Evolutionary conservation across 2,888 invertebrate genomes (phyloP), one percentile per base, ranked within the genome.

Genomic region (Agonum fuliginosum): DNA sequence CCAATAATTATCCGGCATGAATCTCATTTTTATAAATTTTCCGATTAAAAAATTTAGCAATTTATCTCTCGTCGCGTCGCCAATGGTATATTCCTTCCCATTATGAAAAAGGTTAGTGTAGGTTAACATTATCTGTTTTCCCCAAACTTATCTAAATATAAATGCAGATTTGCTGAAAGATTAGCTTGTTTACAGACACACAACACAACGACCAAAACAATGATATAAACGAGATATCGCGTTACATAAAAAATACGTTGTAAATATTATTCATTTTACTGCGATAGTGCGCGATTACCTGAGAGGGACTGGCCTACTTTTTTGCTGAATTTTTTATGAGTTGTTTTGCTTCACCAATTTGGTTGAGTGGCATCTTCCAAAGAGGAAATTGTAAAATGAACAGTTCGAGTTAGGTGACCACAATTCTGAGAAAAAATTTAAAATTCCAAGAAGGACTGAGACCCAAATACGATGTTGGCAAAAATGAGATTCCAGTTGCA

Each of bases 161-260:
- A 51, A 30, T 27, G 58, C 58, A 30, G 27, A 58, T 58, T 58
- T 58, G 58, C 27, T n/a, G 30, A 30, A 58, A 58, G 51, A 51
- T 51, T 20, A 51, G 3, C 51, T 20, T 51, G 51, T 51, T 51
- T 51, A 51, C 51, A 51, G 19, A 20, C 22, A 37, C 4, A 20
- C 22, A 51, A 20, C 51, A 51, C 27, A 30, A 46, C 14, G n/a
- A n/a, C 2, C 58, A 30, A 30, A 58, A 58, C 30, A 58, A 58
- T 30, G 58, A 58, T 58, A 30, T 14, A 14, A 22, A 51, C n/a
- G 1, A 1, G 37, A 22, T 30, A 58, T 30, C 17, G 17, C 27
- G 58, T 58, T 58, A 14, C 30, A 27, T 27, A 30, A 27, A 58
- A 54, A 54, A 8, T 22, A 27, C 0, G 22, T 54, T n/a, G n/a